These are phyloP conservation scores for Caenorhabditis sp. DNA, from an alignment of 2,888 invertebrate species.

Conservation along the genomic window DNA sequence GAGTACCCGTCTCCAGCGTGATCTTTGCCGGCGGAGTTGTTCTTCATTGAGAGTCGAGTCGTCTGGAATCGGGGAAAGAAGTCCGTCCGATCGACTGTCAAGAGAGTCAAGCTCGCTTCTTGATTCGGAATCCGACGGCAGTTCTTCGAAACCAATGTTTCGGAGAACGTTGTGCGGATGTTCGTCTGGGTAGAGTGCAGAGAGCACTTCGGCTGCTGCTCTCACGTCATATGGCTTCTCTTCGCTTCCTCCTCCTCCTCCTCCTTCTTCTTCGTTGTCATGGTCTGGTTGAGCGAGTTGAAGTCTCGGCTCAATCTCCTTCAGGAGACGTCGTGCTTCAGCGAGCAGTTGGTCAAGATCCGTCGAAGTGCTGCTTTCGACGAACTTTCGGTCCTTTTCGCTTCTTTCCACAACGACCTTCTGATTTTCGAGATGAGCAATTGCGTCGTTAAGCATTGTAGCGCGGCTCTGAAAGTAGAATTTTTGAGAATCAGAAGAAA, in stretches of 20 bases:
- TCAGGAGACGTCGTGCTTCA: constrained; percentile 60
- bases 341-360: constrained; percentile 57
- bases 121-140: constrained; percentile 66
- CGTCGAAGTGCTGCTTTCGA: constrained; percentile 67
- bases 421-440: constrained; percentile 68
- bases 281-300: constrained; percentile 50
- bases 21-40: constrained; percentile 70
- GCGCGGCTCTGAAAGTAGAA: constrained; percentile 62
- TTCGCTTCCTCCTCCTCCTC: constrained; percentile 52
- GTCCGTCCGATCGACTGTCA: constrained; percentile 66
- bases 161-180: constrained; percentile 73
- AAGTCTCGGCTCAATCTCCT: constrained; percentile 53
- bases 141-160: constrained; percentile 69
- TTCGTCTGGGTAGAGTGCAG: constrained; percentile 74
- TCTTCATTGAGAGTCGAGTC: constrained; percentile 64
- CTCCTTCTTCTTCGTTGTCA: constrained; percentile 57
- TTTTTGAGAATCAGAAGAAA: neutral
- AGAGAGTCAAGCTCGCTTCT: constrained; percentile 65
- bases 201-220: constrained; percentile 76
- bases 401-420: constrained; percentile 61
- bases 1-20: constrained; percentile 78
- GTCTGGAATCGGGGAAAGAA: constrained; percentile 70
- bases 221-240: constrained; percentile 71
- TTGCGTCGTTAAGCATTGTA: constrained; percentile 62
- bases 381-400: constrained; percentile 59